Percentiles rank a stretch among this genome's conserved stretches.
phyloP scores from a whole-genome alignment of 2,113 vertebrate genomes.

The Tetrao urogallus region DNA sequence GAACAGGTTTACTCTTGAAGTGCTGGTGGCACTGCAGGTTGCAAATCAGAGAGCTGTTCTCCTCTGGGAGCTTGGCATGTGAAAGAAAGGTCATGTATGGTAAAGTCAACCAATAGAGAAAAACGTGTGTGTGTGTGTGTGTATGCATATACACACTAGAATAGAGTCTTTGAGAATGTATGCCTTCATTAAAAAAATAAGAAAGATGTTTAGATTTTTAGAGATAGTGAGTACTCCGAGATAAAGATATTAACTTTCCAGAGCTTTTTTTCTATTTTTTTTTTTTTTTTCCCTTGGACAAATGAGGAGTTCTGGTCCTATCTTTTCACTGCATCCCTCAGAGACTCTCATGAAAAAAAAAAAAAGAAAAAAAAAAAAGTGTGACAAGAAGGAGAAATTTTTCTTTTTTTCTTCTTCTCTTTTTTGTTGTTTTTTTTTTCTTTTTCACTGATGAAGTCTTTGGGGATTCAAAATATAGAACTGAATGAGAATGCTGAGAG shows the following conservation, averaged over 20 bases:
- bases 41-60: background rate
- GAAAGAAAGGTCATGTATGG: background rate
- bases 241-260: slow-evolving; percentile 45
- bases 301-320: slow-evolving; percentile 8
- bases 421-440: background rate
- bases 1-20: background rate
- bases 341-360: background rate
- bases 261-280: background rate
- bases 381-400: background rate
- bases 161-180: background rate
- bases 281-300: background rate
- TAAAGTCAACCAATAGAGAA: background rate
- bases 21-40: background rate
- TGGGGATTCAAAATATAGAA: slow-evolving; percentile 22
- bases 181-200: background rate
- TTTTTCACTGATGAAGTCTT: background rate
- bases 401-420: background rate
- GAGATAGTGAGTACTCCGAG: background rate
- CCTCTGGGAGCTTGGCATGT: background rate
- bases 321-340: slow-evolving; percentile 2
- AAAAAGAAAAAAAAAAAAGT: background rate
- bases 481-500: slow-evolving; percentile 1
- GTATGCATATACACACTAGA: background rate
- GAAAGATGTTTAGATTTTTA: background rate
- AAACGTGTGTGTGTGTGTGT: background rate